Base-by-base conservation (phyloP, 2,888 invertebrate species). In the Acanthacorydalis orientalis region DNA sequence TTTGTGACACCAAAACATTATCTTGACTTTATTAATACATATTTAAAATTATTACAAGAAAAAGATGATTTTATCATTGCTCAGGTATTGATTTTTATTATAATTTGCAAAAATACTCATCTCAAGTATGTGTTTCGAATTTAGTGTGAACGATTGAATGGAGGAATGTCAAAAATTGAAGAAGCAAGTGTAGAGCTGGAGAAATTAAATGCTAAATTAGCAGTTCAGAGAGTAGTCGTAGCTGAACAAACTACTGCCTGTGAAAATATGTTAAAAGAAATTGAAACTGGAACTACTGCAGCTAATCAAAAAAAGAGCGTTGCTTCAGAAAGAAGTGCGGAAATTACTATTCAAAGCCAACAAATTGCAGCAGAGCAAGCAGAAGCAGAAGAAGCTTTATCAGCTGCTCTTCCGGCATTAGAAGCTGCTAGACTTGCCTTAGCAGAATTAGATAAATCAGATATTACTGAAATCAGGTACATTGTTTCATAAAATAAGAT, bases 1-100 rank as follows among this genome's bases (percentile, higher is more conserved):
- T 91, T 81, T 62, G 88, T 92, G 1, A 92, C 92, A 1, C 92
- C 92, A 1, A 91, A 89, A 56, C 90, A 92, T 59, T 93, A 88
- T 62, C 70, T 93, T 59, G 91, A 92, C 64, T 91, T 77, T 58
- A 82, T 93, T 49, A 77, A 77, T 47, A 82, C 79, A 2, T 92
- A 91, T 59, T 60, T 90, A 2, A 73, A 72, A 52, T 68, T 92
- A 32, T 65, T 92, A 39, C 78, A 82, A 53, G 83, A 85, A 56
- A 83, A 84, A 52, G 73, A 75, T 51, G 64, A 69, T 3, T 75
- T 70, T 53, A 77, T 76, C 51, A 67, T 70, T 2, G 70, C 72
- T 1, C 75, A 76, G 62, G 66, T 69, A 50, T 45, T 42, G 7
- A 14, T 45, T 12, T n/a, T 11, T 4, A 32, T 40, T 15, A 16